Evolutionary conservation across 2,888 invertebrate genomes (phyloP).

Genomic region (Leptarthrus brevirostris): DNA sequence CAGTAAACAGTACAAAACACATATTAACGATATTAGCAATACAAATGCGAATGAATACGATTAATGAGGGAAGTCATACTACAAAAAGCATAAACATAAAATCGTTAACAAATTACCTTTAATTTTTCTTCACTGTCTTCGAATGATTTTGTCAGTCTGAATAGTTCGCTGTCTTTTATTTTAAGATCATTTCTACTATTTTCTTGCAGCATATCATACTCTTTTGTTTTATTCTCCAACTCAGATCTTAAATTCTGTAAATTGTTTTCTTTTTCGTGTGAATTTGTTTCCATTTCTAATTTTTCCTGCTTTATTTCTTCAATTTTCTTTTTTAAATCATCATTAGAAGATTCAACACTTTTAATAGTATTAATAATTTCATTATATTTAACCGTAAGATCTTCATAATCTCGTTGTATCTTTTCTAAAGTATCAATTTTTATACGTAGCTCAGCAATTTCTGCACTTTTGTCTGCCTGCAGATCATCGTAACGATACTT

Average conservation of each 20-base stretch:
- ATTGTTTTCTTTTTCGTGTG: slow-evolving; percentile 55
- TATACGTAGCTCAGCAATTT: slow-evolving; percentile 56
- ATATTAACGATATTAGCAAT: slow-evolving; percentile 7
- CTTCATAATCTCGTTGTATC: slow-evolving; percentile 57
- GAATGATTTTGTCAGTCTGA: slow-evolving; percentile 61
- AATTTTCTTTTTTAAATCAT: slow-evolving; percentile 65
- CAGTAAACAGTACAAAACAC: too few species aligned
- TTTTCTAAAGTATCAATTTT: slow-evolving; percentile 54
- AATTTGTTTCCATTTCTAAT: slow-evolving; percentile 38
- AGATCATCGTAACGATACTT: slow-evolving; percentile 55
- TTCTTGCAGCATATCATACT: slow-evolving; percentile 57
- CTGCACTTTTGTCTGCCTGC: slow-evolving; percentile 56
- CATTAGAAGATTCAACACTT: slow-evolving; percentile 62
- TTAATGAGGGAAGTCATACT: slow-evolving; percentile 19
- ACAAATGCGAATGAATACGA: slow-evolving; percentile 26
- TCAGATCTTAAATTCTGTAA: slow-evolving; percentile 64
- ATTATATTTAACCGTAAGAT: slow-evolving; percentile 52
- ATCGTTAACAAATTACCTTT: slow-evolving; percentile 55
- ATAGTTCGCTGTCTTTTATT: slow-evolving; percentile 62
- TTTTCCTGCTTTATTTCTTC: slow-evolving; percentile 58
- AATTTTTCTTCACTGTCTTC: slow-evolving; percentile 64
- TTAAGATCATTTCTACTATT: slow-evolving; percentile 60
- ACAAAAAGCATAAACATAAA: slow-evolving; percentile 16
- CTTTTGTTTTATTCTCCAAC: slow-evolving; percentile 58
- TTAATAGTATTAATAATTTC: slow-evolving; percentile 57